Base-by-base conservation (phyloP, 2,888 invertebrate species). In the Alloplasta piceator region DNA sequence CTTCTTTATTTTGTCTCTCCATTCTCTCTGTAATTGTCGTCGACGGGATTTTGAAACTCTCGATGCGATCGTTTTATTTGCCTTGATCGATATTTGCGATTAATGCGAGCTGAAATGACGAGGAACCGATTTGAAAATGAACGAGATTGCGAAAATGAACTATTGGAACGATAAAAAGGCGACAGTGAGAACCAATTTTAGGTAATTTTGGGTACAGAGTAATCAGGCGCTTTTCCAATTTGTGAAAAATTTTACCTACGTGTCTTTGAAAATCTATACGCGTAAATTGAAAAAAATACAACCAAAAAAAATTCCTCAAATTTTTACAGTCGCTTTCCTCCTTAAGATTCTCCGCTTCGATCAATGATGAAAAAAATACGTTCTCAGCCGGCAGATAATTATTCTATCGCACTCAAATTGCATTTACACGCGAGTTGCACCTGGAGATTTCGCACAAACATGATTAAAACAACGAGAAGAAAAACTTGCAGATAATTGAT, bases 1-100 rank as follows among this genome's bases (percentile, higher is more conserved):
- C 10, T 9, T 70, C 16, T 56, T 10, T 74, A 43, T 75, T 71
- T 77, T 9, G 26, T 60, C 39, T 58, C 10, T 41, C 55, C 66
- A 7, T 5, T 58, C 12, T 7, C 52, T 64, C 38, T 16, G 5
- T 26, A 41, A 67, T 58, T 14, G 12, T 67, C 46, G 55, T 55
- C 14, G 43, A 6, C 26, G 9, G 55, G 2, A 55, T 55, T 26
- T 16, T 16, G 6, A 55, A 6, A 5, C 36, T 26, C 60, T 50
- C n/a, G n/a, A 60, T 39, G 4, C 12, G 6, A 12, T n/a, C 7
- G 12, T 56, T 56, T 56, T 36, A 38, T 26, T 56, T 56, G 6
- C 14, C 6, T 3, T 52, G 7, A 52, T 52, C 7, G 14, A 52
- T 6, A 14, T 14, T 48, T n/a, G 16, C 16, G 14, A 52, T 16